Percentiles rank a stretch among this genome's conserved stretches.
phyloP scores from a whole-genome alignment of 2,888 invertebrate species.

The Ganaspis brasiliensis region DNA sequence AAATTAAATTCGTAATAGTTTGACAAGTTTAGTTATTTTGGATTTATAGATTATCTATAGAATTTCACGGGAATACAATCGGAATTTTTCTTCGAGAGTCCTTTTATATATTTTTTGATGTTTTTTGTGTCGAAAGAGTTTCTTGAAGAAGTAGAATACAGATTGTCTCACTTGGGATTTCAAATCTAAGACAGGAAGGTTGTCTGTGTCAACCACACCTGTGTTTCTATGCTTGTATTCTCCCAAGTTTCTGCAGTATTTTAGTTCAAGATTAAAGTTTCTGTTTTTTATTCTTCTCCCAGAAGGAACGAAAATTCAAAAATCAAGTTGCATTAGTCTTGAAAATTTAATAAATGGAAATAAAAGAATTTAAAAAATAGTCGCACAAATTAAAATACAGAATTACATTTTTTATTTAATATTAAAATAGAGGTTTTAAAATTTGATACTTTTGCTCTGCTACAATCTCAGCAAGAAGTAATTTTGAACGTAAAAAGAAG shows the following conservation, averaged over 20 bases:
- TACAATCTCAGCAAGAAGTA: too few species aligned
- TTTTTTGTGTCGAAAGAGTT: background rate
- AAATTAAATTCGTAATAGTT: too few species aligned
- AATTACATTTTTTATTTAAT: too few species aligned
- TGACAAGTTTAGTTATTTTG: too few species aligned
- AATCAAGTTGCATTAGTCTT: background rate
- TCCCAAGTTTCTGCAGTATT: background rate
- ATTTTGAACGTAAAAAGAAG: too few species aligned
- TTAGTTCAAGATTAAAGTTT: conserved; percentile 1
- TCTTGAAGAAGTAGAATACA: background rate
- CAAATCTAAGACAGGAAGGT: conserved; percentile 4
- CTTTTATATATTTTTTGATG: background rate
- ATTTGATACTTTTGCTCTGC: too few species aligned
- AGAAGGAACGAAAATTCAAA: background rate
- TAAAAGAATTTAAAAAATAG: too few species aligned
- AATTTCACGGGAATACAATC: background rate
- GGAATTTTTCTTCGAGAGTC: background rate
- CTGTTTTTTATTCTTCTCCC: background rate
- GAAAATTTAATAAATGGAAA: background rate
- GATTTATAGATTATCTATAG: background rate
- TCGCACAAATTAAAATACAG: too few species aligned
- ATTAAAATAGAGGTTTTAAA: too few species aligned
- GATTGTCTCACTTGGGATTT: conserved; percentile 20
- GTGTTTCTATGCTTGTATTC: conserved; percentile 13
- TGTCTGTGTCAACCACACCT: conserved; percentile 8